These are phyloP conservation scores for Theropithecus gelada DNA, from an alignment of 2,113 vertebrate species.

Conservation along the genomic window DNA sequence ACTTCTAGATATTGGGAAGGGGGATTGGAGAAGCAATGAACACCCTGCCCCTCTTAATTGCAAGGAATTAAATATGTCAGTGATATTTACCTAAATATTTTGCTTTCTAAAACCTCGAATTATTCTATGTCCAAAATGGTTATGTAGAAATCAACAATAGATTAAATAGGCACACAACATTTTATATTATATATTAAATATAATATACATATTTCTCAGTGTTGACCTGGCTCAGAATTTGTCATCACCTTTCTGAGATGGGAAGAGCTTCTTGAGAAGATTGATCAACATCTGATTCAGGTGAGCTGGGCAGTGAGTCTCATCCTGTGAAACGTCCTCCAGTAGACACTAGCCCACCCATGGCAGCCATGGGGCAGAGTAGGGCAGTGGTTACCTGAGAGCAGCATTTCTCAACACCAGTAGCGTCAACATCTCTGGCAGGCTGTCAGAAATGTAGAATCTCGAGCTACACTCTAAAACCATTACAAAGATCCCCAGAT, in stretches of 20 bases:
- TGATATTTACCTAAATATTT: background rate
- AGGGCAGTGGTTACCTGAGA: fast-evolving
- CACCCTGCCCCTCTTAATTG: background rate
- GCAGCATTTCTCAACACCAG: background rate
- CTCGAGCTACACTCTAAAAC: background rate
- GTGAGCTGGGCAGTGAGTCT: background rate
- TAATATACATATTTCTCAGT: background rate
- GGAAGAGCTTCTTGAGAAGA: background rate
- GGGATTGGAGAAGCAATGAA: background rate
- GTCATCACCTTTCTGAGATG: background rate
- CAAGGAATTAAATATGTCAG: background rate
- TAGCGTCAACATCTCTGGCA: fast-evolving
- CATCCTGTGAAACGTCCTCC: fast-evolving
- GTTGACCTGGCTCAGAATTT: background rate
- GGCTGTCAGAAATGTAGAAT: background rate
- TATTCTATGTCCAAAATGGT: background rate
- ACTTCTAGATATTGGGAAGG: background rate
- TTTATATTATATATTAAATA: background rate
- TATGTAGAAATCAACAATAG: background rate
- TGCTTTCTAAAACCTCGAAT: background rate
- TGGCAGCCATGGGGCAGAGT: fast-evolving
- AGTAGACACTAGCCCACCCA: background rate
- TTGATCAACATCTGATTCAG: background rate
- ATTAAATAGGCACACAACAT: background rate
- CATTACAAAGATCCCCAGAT: background rate